Conservation (phyloP, 2,113 vertebrate species). For the Numida meleagris region DNA sequence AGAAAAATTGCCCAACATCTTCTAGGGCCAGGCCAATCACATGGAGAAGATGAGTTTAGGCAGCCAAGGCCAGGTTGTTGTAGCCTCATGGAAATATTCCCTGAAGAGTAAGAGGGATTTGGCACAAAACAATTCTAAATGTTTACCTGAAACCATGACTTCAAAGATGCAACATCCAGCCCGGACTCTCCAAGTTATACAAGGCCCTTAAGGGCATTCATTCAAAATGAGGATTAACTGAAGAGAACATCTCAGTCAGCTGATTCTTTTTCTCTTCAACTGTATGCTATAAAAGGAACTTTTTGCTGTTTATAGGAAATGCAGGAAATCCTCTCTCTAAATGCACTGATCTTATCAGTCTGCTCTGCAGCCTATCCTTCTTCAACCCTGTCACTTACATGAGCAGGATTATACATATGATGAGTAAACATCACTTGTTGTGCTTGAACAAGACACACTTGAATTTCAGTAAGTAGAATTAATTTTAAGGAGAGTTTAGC, state of each 20-base stretch:
- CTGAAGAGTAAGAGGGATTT: not conserved
- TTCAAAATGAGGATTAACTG: conserved; percentile 16
- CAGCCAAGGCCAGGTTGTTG: fast-evolving
- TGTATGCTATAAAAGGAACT: not conserved
- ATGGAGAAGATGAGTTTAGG: not conserved
- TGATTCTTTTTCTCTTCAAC: not conserved
- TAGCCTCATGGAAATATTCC: not conserved
- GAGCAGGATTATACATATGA: not conserved
- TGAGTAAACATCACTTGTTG: not conserved
- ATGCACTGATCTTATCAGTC: not conserved
- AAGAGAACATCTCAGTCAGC: conserved; percentile 32
- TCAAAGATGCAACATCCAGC: not conserved
- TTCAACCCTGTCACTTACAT: not conserved
- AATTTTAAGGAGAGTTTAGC: not conserved
- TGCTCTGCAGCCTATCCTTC: not conserved
- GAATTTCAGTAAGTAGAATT: not conserved
- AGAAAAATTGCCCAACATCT: not conserved
- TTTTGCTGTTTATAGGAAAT: conserved; percentile 10
- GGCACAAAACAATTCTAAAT: not conserved
- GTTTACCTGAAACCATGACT: not conserved
- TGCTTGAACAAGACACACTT: not conserved
- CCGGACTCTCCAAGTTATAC: not conserved
- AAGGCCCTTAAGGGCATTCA: not conserved
- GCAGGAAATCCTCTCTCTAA: conserved; percentile 23
- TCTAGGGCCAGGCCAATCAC: not conserved